A percentile compares a stretch with the other conserved stretches of the same genome.
Evolutionary conservation across 2,888 invertebrate species (phyloP).

Genomic region (Ophioninae sp.): DNA sequence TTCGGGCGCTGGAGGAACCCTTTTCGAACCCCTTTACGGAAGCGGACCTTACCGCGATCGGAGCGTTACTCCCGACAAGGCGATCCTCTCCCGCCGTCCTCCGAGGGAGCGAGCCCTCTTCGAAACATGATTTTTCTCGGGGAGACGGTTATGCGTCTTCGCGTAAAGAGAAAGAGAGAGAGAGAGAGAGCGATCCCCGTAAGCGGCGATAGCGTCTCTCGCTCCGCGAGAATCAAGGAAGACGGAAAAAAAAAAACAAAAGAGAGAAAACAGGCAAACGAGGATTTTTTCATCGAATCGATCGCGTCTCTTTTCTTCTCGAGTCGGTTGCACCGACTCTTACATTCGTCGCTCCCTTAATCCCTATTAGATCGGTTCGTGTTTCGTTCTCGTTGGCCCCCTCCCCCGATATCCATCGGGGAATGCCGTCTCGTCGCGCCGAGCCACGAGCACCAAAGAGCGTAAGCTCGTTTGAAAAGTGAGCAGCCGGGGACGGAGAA

Average conservation of each 20-base stretch:
- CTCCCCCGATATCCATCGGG: constrained; percentile 16
- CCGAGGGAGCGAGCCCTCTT: constrained; percentile 6
- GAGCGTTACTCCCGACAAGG: not conserved
- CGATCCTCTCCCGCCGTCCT: not conserved
- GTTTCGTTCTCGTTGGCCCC: constrained; percentile 67
- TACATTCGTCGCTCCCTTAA: constrained; percentile 80
- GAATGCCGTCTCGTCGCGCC: constrained; percentile 34
- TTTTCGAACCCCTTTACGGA: not conserved
- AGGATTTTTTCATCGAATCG: not conserved
- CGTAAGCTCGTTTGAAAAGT: constrained; percentile 78
- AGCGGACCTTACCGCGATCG: not conserved
- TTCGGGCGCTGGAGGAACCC: not conserved
- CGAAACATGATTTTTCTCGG: not conserved
- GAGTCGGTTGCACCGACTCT: constrained; percentile 74
- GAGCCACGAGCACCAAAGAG: constrained; percentile 73
- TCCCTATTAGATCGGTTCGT: constrained; percentile 79
- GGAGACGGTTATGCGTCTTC: not conserved
- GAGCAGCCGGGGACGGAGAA: constrained; percentile 68
- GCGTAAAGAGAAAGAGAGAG: no score
- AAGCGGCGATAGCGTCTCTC: no score
- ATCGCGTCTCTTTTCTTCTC: not conserved
- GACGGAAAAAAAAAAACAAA: not conserved
- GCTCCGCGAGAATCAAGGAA: not conserved
- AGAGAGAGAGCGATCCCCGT: no score
- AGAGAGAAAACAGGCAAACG: not conserved